Conservation (phyloP, 2,888 invertebrate species). For the Drosophila pullipes region DNA sequence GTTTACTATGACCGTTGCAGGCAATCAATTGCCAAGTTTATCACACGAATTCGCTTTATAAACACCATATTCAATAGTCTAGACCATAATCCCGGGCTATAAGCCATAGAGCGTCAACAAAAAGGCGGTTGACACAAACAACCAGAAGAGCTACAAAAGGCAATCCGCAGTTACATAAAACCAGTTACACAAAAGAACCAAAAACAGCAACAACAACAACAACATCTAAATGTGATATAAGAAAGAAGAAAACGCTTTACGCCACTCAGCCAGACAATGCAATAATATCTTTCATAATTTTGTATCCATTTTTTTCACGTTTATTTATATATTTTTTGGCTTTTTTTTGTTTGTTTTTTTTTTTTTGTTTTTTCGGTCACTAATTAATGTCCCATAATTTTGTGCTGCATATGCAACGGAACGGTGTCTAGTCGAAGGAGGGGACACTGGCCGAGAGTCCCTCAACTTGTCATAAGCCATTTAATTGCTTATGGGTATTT, state of each 20-base stretch:
- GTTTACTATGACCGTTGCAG: slow-evolving; percentile 2
- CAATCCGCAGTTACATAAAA: slow-evolving; percentile 64
- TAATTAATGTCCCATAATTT: slow-evolving; percentile 84
- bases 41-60: slow-evolving; percentile 33
- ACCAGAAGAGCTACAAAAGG: slow-evolving; percentile 31
- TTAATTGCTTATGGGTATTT: slow-evolving; percentile 78
- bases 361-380: slow-evolving; percentile 38
- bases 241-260: slow-evolving; percentile 57
- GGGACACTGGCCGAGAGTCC: slow-evolving; percentile 26
- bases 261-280: slow-evolving; percentile 69
- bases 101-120: slow-evolving; percentile 46
- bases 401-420: slow-evolving; percentile 43
- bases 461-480: slow-evolving; percentile 74
- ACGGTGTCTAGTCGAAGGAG: slow-evolving; percentile 27
- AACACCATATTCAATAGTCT: slow-evolving; percentile 47
- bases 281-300: slow-evolving; percentile 83
- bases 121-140: slow-evolving; percentile 41
- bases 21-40: slow-evolving; percentile 49
- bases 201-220: slow-evolving; percentile 18
- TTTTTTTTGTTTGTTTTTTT: not conserved
- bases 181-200: slow-evolving; percentile 70
- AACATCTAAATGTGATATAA: slow-evolving; percentile 31
- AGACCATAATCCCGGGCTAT: slow-evolving; percentile 22
- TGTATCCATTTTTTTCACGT: slow-evolving; percentile 53
- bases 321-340: not conserved